phyloP scores from a whole-genome alignment of 2,113 vertebrate genomes.

The Campylorhamphus procurvoides region DNA sequence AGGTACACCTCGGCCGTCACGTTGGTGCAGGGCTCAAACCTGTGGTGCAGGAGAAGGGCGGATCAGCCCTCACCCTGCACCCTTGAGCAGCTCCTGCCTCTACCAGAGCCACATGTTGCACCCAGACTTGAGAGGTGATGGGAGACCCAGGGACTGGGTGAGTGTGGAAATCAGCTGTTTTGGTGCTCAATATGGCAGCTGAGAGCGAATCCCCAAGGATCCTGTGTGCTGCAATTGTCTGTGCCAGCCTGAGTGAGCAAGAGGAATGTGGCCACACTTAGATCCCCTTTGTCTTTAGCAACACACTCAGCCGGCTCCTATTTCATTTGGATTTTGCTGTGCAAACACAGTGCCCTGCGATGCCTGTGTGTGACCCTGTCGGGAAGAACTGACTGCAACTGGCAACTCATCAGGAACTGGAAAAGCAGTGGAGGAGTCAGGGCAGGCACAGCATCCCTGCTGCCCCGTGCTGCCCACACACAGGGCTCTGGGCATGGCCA shows the following conservation, averaged over 20 bases:
- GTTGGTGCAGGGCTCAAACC: constrained; percentile 86
- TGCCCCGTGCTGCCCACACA: rapidly evolving
- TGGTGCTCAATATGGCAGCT: rapidly evolving
- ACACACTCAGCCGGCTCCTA: not conserved
- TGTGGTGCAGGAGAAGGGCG: not conserved
- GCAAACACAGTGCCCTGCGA: not conserved
- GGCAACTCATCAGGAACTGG: not conserved
- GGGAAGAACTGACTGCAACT: not conserved
- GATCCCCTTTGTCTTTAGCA: not conserved
- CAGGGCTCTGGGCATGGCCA: not conserved
- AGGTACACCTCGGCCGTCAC: constrained; percentile 91
- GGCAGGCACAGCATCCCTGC: not conserved
- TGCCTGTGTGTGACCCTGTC: rapidly evolving
- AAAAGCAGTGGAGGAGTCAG: not conserved
- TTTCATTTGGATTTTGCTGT: not conserved
- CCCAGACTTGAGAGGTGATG: not conserved
- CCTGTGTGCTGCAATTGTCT: not conserved
- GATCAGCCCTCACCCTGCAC: not conserved
- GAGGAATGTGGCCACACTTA: rapidly evolving
- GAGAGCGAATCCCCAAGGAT: not conserved
- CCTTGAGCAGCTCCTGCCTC: not conserved
- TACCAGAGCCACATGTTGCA: rapidly evolving
- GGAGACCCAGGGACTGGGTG: not conserved
- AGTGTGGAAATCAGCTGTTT: not conserved
- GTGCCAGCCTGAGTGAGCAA: not conserved